Evolutionary conservation across 1,140 invertebrate genomes (phyloP).

Genomic region (Archivesica marissinica): DNA sequence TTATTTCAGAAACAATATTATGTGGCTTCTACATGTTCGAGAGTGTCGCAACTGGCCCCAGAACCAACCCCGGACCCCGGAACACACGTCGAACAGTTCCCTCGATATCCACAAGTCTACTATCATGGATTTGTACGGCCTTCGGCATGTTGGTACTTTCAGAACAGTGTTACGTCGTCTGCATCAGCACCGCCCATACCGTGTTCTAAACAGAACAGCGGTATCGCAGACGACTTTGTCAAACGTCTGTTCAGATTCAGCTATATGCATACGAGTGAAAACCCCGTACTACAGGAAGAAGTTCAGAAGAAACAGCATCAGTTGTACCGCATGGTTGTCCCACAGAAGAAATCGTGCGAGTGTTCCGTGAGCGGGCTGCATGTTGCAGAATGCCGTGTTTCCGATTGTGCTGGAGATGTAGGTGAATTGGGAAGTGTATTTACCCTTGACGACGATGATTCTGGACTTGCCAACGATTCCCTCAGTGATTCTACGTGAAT

Average conservation of each 20-base stretch:
- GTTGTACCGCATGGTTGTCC: neutral
- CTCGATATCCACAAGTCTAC: neutral
- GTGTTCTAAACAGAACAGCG: neutral
- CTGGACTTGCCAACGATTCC: neutral
- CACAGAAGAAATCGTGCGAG: neutral
- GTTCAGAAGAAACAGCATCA: neutral
- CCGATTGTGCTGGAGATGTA: neutral
- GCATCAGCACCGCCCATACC: too few species aligned
- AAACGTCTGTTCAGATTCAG: constrained; percentile 4
- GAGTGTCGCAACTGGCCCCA: too few species aligned
- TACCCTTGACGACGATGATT: neutral
- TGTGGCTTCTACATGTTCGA: too few species aligned
- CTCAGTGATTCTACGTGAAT: neutral
- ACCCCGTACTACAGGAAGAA: neutral
- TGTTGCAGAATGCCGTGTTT: neutral
- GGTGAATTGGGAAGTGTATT: neutral
- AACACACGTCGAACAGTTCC: neutral
- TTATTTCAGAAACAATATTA: too few species aligned
- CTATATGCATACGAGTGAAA: neutral
- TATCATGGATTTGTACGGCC: neutral
- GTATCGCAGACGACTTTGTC: neutral
- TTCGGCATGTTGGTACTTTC: neutral
- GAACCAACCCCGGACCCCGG: too few species aligned
- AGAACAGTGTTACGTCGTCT: neutral
- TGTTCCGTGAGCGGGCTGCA: too few species aligned